Percentiles rank a stretch among this genome's conserved stretches.
Evolutionary conservation across 2,888 invertebrate species (phyloP).

Genomic region (Stenotaenia linearis): DNA sequence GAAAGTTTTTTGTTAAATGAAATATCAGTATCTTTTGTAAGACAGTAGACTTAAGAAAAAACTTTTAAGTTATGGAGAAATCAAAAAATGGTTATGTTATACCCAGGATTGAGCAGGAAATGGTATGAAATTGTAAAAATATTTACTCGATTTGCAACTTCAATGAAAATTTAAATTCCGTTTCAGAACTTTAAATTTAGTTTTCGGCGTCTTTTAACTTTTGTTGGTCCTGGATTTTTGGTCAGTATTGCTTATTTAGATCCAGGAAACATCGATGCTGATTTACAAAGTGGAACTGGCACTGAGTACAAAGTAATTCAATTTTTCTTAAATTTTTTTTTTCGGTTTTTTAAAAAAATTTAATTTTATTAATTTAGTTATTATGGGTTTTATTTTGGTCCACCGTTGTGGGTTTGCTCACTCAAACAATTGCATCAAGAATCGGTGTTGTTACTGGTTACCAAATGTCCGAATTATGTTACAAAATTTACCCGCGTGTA

Average conservation of each 20-base stretch:
- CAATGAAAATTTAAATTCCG: too few relatives aligned
- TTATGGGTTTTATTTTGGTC: conserved; percentile 53
- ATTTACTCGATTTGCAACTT: too few relatives aligned
- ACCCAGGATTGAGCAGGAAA: too few relatives aligned
- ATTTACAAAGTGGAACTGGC: conserved; percentile 51
- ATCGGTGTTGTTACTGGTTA: conserved; percentile 53
- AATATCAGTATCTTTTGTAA: too few relatives aligned
- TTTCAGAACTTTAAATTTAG: conserved; percentile 44
- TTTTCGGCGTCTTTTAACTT: conserved; percentile 52
- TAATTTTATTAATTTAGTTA: conserved; percentile 43
- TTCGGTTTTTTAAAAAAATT: neutral
- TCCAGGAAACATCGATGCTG: conserved; percentile 55
- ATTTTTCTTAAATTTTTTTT: neutral
- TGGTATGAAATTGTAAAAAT: too few relatives aligned
- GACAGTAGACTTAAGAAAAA: too few relatives aligned
- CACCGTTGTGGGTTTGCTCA: conserved; percentile 52
- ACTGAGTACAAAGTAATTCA: conserved; percentile 50
- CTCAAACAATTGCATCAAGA: conserved; percentile 52
- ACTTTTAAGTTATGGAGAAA: too few relatives aligned
- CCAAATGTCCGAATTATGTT: conserved; percentile 48
- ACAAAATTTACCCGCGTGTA: conserved; percentile 47
- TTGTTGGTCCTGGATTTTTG: conserved; percentile 54
- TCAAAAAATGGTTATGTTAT: too few relatives aligned
- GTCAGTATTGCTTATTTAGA: conserved; percentile 56
- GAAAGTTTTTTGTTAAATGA: too few relatives aligned